Conservation (phyloP, 1,140 invertebrate genomes). For the Brachionus calyciflorus region DNA sequence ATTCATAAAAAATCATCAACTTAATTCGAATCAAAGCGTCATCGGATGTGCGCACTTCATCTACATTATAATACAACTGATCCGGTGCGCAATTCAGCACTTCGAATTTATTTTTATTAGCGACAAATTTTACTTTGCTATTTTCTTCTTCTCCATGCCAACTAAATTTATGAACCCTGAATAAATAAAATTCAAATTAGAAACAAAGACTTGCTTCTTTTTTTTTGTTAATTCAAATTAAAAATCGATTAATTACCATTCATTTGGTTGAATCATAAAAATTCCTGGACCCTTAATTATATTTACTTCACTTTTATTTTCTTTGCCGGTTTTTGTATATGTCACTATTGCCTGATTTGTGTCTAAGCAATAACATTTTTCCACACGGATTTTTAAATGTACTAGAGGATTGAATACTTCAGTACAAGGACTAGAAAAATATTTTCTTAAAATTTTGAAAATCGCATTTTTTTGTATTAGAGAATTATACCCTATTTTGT, state of each 20-base stretch:
- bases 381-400: neutral
- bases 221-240: too few species aligned
- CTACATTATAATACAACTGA: constrained; percentile 60
- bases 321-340: neutral
- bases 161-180: constrained; percentile 55
- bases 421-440: neutral
- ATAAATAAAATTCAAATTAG: neutral
- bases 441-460: neutral
- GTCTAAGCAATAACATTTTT: constrained; percentile 27
- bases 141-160: constrained; percentile 57
- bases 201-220: neutral
- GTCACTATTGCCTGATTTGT: constrained; percentile 23
- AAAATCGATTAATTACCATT: constrained; percentile 52
- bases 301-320: constrained; percentile 48
- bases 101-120: constrained; percentile 51
- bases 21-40: constrained; percentile 57
- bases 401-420: neutral
- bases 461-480: neutral
- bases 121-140: constrained; percentile 54
- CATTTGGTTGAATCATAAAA: constrained; percentile 54
- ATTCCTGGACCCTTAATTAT: constrained; percentile 55
- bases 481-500: constrained; percentile 53
- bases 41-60: constrained; percentile 57
- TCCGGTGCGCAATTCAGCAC: constrained; percentile 55
- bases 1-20: constrained; percentile 59